phyloP scores from a whole-genome alignment of 2,888 invertebrate species.

The Pheosia gnoma region DNA sequence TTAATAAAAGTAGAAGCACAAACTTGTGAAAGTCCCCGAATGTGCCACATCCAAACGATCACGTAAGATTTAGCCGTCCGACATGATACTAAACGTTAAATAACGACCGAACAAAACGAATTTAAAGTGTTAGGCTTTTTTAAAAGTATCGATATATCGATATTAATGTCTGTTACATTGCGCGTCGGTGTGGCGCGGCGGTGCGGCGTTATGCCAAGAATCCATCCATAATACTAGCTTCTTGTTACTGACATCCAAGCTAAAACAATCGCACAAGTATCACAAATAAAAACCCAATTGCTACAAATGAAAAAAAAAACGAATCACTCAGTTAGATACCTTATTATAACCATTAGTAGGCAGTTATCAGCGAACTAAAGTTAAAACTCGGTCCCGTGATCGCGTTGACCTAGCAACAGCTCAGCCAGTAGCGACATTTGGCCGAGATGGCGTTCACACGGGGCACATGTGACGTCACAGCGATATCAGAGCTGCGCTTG shows the following conservation, averaged over 20 bases:
- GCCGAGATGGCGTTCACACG: constrained; percentile 48
- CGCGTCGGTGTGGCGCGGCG: too few relatives aligned
- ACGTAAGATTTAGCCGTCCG: constrained; percentile 23
- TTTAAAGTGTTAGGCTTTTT: background rate
- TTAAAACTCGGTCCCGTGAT: constrained; percentile 12
- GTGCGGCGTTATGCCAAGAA: background rate
- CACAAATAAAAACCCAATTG: background rate
- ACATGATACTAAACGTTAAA: constrained; percentile 21
- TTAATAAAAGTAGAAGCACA: constrained; percentile 2
- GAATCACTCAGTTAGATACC: constrained; percentile 1
- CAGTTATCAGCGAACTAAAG: background rate
- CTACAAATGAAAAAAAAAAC: background rate
- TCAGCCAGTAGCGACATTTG: constrained; percentile 25
- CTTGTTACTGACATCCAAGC: background rate
- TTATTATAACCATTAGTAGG: background rate
- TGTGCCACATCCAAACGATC: constrained; percentile 22
- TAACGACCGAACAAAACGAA: constrained; percentile 11
- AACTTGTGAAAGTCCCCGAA: constrained; percentile 3
- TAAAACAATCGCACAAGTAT: background rate
- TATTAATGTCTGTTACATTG: too few relatives aligned
- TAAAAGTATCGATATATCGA: too few relatives aligned
- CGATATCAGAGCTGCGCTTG: constrained; percentile 63
- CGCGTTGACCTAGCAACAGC: constrained; percentile 40
- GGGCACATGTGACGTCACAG: constrained; percentile 51
- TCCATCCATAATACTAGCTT: background rate